phyloP scores from a whole-genome alignment of 2,888 invertebrate genomes.

The Zeuzera pyrina region DNA sequence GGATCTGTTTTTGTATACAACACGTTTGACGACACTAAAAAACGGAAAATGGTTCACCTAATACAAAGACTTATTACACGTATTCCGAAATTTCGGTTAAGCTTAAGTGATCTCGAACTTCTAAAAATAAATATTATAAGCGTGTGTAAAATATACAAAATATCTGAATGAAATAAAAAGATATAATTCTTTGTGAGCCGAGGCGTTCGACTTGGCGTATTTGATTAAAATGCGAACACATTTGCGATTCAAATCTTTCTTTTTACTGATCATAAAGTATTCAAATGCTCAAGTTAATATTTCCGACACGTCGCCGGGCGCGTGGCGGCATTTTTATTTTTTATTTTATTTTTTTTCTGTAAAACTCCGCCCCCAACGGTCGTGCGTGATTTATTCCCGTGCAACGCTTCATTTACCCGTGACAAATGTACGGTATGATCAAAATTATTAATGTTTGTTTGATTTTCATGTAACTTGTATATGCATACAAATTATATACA shows the following conservation, averaged over 20 bases:
- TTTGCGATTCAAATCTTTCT: conserved; percentile 67
- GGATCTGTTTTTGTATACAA: no score
- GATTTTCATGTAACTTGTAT: conserved; percentile 1
- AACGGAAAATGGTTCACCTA: no score
- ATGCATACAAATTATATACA: no score
- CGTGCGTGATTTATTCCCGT: conserved; percentile 38
- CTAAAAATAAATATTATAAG: no score
- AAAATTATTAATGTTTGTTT: conserved; percentile 3
- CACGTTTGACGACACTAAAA: no score
- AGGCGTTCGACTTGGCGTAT: conserved; percentile 7
- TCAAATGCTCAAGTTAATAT: conserved; percentile 66
- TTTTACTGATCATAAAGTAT: conserved; percentile 70
- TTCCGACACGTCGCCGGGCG: conserved; percentile 55
- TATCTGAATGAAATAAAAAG: conserved; percentile 1
- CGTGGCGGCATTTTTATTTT: conserved; percentile 30
- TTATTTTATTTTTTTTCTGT: conserved; percentile 21
- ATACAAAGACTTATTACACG: no score
- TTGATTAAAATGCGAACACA: conserved; percentile 65
- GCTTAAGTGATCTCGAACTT: no score
- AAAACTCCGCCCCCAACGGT: conserved; percentile 17
- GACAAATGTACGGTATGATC: conserved; percentile 13
- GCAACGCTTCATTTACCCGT: conserved; percentile 31
- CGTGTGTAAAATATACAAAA: no score
- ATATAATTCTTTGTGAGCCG: conserved; percentile 1
- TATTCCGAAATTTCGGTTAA: no score